phyloP scores from a whole-genome alignment of 1,140 invertebrate genomes.

The Magallana gigas region DNA sequence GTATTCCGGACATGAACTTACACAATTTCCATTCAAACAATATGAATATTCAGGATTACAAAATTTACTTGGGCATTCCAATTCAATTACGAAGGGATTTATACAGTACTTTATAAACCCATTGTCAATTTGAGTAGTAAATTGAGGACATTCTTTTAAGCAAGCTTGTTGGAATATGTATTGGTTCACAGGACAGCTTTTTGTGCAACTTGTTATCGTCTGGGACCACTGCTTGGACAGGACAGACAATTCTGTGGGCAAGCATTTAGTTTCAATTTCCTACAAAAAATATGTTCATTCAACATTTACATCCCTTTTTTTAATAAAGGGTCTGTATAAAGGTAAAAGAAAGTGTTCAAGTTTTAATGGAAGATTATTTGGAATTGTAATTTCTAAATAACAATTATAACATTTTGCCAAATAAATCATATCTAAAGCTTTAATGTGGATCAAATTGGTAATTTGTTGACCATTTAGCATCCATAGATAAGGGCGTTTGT shows the following conservation, averaged over 20 bases:
- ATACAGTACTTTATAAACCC: neutral
- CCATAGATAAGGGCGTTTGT: no score
- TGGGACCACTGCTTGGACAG: neutral
- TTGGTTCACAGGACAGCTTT: neutral
- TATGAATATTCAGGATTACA: slow-evolving; percentile 1
- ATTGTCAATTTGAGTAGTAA: neutral
- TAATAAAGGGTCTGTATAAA: no score
- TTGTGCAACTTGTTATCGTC: neutral
- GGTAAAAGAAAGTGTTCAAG: no score
- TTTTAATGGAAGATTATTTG: no score
- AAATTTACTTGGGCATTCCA: neutral
- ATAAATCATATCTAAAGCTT: no score
- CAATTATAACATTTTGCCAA: no score
- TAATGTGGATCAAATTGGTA: no score
- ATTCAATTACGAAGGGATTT: neutral
- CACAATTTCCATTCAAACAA: slow-evolving; percentile 15
- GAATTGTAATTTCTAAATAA: no score
- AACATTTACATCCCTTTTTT: no score
- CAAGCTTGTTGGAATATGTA: neutral
- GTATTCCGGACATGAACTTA: slow-evolving; percentile 24
- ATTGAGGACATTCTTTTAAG: neutral
- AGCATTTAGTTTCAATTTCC: neutral
- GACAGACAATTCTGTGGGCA: slow-evolving; percentile 4
- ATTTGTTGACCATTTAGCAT: no score
- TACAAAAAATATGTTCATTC: neutral